phyloP scores from a whole-genome alignment of 2,797 vertebrate genomes.

The Malacoctenus gilli region DNA sequence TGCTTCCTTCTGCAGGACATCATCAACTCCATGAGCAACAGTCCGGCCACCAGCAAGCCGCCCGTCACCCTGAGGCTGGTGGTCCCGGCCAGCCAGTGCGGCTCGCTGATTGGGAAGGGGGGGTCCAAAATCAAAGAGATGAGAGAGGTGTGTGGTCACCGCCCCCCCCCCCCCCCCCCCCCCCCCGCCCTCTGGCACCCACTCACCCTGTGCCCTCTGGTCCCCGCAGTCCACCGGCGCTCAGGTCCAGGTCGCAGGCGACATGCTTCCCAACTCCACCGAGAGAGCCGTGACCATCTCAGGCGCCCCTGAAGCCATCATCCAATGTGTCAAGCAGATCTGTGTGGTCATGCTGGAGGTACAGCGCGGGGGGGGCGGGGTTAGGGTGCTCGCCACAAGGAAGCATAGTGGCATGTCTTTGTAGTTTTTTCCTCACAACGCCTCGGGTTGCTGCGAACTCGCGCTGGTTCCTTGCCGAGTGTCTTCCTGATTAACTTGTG shows the following conservation, averaged over 20 bases:
- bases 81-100: conserved; percentile 93
- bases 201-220: too few relatives aligned
- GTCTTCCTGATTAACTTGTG: too few relatives aligned
- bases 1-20: conserved; percentile 85
- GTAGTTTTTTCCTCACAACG: too few relatives aligned
- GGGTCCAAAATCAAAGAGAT: conserved; percentile 98
- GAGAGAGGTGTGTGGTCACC: conserved; percentile 86
- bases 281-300: conserved; percentile 97
- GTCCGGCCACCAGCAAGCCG: conserved; percentile 94
- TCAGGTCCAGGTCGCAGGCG: conserved; percentile 94
- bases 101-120: conserved; percentile 94
- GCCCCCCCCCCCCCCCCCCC: too few relatives aligned
- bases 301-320: conserved; percentile 95
- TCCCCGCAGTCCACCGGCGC: conserved; percentile 91
- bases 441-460: too few relatives aligned
- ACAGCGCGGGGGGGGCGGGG: conserved; percentile 73
- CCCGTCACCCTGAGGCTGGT: conserved; percentile 92
- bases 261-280: conserved; percentile 97
- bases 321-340: conserved; percentile 98
- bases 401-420: too few relatives aligned
- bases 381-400: too few relatives aligned
- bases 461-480: too few relatives aligned
- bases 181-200: too few relatives aligned
- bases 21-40: conserved; percentile 98
- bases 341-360: conserved; percentile 99